These are phyloP conservation scores for Nycticryphes semicollaris DNA, from an alignment of 2,113 vertebrate genomes.

Conservation along the genomic window DNA sequence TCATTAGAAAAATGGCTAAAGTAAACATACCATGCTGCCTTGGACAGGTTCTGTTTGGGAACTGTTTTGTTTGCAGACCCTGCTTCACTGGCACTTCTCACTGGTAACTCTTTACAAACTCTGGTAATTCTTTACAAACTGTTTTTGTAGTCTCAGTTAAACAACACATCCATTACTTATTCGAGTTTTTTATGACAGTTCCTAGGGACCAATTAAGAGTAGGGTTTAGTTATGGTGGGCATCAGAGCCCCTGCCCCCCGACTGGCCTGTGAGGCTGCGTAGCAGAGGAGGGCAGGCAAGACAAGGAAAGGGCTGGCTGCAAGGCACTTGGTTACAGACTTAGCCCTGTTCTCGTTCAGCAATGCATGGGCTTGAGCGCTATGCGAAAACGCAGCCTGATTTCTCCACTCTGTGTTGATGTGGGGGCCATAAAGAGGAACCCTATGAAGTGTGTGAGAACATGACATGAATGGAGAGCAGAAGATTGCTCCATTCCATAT, in stretches of 20 bases:
- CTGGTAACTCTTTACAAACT: background rate
- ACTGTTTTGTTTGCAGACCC: background rate
- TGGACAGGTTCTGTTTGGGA: background rate
- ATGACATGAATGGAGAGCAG: background rate
- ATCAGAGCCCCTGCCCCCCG: background rate
- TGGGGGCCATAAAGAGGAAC: background rate
- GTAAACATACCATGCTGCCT: background rate
- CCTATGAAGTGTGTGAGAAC: background rate
- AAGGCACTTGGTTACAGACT: background rate
- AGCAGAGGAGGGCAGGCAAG: background rate
- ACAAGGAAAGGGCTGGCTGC: background rate
- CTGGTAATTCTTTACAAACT: conserved; percentile 25
- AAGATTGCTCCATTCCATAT: background rate
- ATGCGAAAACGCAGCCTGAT: background rate
- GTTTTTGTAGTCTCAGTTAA: conserved; percentile 23
- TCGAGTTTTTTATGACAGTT: background rate
- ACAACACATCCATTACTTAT: background rate
- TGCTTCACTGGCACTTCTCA: background rate
- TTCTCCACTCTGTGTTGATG: background rate
- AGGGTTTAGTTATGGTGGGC: background rate
- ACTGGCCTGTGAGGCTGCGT: background rate
- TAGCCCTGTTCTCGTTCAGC: background rate
- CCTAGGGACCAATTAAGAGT: background rate
- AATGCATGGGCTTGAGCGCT: background rate
- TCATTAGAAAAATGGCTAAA: background rate